These are phyloP conservation scores for Lasioglossum zephyrum DNA, from an alignment of 2,888 invertebrate species.

Conservation along the genomic window DNA sequence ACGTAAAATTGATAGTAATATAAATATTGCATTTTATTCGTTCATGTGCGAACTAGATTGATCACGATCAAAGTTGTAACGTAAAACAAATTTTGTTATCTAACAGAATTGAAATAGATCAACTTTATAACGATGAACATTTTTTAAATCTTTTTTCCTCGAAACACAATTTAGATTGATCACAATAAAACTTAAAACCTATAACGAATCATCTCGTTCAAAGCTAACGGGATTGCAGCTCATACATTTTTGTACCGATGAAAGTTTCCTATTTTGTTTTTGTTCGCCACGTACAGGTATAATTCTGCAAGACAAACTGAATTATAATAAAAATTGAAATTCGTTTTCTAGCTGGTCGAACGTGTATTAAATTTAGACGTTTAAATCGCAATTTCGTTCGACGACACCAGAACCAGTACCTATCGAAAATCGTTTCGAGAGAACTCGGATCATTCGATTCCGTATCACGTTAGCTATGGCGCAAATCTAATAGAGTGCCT, in stretches of 20 bases:
- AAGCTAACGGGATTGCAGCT: background rate
- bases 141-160: too few relatives aligned
- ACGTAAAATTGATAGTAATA: background rate
- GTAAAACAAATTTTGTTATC: too few relatives aligned
- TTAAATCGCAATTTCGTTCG: conserved; percentile 56
- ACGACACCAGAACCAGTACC: conserved; percentile 36
- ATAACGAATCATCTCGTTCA: background rate
- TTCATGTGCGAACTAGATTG: background rate
- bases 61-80: too few relatives aligned
- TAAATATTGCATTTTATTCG: background rate
- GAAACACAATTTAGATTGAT: too few relatives aligned
- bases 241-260: background rate
- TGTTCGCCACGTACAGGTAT: background rate
- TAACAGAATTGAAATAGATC: too few relatives aligned
- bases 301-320: background rate
- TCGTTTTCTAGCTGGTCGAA: conserved; percentile 10
- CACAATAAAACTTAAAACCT: background rate
- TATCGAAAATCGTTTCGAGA: conserved; percentile 72
- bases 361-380: conserved; percentile 47
- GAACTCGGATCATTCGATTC: conserved; percentile 81
- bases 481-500: conserved; percentile 83
- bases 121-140: too few relatives aligned
- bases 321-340: conserved; percentile 26
- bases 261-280: background rate
- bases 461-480: conserved; percentile 81